A percentile compares a stretch with the other conserved stretches of the same genome.
These are phyloP conservation scores for Misgurnus mizolepis DNA, from an alignment of 2,113 vertebrate genomes.

Conservation along the genomic window DNA sequence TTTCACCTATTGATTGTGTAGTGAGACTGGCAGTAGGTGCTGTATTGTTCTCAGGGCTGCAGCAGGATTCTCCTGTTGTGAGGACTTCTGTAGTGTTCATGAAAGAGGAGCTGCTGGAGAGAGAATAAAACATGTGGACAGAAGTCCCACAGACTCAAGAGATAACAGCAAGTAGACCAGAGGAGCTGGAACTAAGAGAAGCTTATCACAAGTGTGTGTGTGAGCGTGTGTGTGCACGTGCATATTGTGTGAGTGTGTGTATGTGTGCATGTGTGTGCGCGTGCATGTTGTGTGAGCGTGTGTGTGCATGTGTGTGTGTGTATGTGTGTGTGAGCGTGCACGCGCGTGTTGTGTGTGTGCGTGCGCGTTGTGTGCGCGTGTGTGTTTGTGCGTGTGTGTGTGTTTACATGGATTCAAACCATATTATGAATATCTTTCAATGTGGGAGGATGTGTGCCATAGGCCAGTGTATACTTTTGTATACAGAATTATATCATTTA, in stretches of 20 bases:
- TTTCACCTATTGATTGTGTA: slow-evolving; percentile 11
- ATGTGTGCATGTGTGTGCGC: neutral
- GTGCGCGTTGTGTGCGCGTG: no score
- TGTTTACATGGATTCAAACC: no score
- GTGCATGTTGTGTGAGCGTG: neutral
- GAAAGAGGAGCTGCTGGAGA: slow-evolving; percentile 29
- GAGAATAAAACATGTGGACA: slow-evolving; percentile 27
- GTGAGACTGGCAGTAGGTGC: slow-evolving; percentile 7
- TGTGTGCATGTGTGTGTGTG: no score
- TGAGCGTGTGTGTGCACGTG: neutral
- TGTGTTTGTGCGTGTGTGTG: no score
- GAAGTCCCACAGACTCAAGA: neutral
- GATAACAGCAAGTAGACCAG: slow-evolving; percentile 32
- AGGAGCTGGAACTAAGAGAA: slow-evolving; percentile 15
- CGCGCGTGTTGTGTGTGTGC: neutral
- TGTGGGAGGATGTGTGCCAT: slow-evolving; percentile 12
- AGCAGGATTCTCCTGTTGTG: slow-evolving; percentile 20
- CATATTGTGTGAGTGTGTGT: neutral
- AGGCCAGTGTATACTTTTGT: neutral
- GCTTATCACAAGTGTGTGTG: neutral
- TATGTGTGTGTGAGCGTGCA: no score
- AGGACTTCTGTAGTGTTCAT: slow-evolving; percentile 38
- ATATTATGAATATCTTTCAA: slow-evolving; percentile 9
- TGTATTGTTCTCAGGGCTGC: slow-evolving; percentile 23
- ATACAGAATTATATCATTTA: slow-evolving; percentile 15